Percentiles rank a stretch among this genome's conserved stretches.
These are phyloP conservation scores for Pachycephala philippinensis DNA, from an alignment of 2,113 vertebrate genomes.

Conservation along the genomic window DNA sequence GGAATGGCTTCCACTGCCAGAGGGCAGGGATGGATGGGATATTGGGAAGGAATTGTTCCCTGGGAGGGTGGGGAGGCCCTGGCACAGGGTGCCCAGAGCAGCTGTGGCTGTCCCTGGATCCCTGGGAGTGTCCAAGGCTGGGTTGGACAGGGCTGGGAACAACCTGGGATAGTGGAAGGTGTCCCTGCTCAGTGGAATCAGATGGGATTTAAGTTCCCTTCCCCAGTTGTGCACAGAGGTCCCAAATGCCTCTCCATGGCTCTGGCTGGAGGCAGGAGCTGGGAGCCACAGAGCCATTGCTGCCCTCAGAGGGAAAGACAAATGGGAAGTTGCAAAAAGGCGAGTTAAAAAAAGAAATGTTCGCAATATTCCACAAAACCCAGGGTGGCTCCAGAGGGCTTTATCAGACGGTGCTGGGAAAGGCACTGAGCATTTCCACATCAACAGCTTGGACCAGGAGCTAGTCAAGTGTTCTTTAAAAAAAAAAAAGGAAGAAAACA, in stretches of 20 bases:
- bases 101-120: not conserved
- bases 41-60: not conserved
- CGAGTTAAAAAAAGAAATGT: not conserved
- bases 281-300: not conserved
- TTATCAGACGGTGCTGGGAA: not conserved
- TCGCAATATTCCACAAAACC: not conserved
- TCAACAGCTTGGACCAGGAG: not conserved
- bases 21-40: not conserved
- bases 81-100: not conserved
- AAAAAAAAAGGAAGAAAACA: not conserved
- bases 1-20: not conserved
- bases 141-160: accelerated
- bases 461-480: not conserved
- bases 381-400: too few species aligned
- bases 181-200: not conserved
- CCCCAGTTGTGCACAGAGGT: accelerated
- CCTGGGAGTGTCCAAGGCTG: not conserved
- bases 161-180: accelerated
- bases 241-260: accelerated
- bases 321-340: not conserved
- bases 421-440: not conserved
- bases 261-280: not conserved
- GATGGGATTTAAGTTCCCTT: not conserved
- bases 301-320: not conserved
- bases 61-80: not conserved